phyloP scores from a whole-genome alignment of 2,113 vertebrate genomes.

The Urocolius indicus region DNA sequence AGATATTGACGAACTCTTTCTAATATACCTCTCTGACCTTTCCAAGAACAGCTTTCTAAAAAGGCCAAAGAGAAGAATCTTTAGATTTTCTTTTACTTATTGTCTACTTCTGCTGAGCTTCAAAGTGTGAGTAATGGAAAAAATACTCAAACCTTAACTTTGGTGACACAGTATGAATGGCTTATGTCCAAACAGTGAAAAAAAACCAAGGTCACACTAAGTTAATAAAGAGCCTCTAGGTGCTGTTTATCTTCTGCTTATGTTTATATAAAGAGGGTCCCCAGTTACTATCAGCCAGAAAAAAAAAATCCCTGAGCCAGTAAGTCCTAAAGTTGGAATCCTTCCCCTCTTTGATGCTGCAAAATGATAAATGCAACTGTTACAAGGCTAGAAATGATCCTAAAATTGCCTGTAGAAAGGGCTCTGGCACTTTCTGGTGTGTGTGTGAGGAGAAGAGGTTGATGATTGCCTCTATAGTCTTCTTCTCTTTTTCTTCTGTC shows the following conservation, averaged over 20 bases:
- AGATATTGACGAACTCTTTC: background rate
- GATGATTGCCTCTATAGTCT: background rate
- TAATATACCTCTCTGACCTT: background rate
- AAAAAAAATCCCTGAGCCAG: background rate
- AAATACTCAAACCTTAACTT: slow-evolving; percentile 26
- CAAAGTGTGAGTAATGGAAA: background rate
- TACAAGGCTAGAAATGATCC: background rate
- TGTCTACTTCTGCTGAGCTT: background rate
- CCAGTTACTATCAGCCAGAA: background rate
- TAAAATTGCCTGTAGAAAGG: background rate
- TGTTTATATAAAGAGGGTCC: slow-evolving; percentile 21
- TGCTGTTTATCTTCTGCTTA: slow-evolving; percentile 40
- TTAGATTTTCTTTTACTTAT: background rate
- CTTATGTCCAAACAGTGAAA: background rate
- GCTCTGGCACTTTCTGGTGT: background rate
- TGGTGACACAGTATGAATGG: background rate
- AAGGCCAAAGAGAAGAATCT: background rate
- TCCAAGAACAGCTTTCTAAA: background rate
- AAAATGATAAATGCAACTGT: background rate
- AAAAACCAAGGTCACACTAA: slow-evolving; percentile 8
- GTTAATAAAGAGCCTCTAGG: slow-evolving; percentile 27
- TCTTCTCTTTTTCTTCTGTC: background rate
- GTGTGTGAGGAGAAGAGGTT: background rate
- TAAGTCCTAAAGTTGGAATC: background rate
- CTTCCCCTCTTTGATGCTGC: background rate